These are phyloP conservation scores for Festucalex cinctus DNA, from an alignment of 2,113 vertebrate genomes.

Conservation along the genomic window DNA sequence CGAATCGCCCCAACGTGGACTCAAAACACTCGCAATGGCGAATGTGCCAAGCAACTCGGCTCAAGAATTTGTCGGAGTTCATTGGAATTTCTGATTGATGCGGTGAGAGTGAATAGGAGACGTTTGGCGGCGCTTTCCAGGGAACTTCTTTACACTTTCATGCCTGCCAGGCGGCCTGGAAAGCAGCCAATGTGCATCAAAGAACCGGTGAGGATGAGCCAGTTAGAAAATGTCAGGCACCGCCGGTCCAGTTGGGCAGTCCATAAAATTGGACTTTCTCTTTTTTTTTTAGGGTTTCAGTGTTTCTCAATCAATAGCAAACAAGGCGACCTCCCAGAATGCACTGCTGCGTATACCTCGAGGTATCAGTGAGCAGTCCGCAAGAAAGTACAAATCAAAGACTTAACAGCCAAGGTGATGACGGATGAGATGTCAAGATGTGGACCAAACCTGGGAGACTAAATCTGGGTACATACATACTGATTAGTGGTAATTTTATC, in stretches of 20 bases:
- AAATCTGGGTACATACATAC: too few relatives aligned
- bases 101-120: slow-evolving; percentile 57
- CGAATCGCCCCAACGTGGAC: slow-evolving; percentile 26
- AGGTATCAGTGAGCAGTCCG: neutral
- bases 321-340: slow-evolving; percentile 34
- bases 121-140: slow-evolving; percentile 54
- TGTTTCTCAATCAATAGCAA: slow-evolving; percentile 42
- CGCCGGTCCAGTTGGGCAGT: slow-evolving; percentile 13
- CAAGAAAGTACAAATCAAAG: too few relatives aligned
- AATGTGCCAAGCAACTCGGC: slow-evolving; percentile 15
- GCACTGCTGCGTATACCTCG: slow-evolving; percentile 23
- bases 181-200: slow-evolving; percentile 37
- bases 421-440: too few relatives aligned
- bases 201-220: slow-evolving; percentile 33
- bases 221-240: slow-evolving; percentile 20
- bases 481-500: too few relatives aligned
- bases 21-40: slow-evolving; percentile 4
- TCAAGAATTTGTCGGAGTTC: slow-evolving; percentile 33
- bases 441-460: too few relatives aligned
- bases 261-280: slow-evolving; percentile 18
- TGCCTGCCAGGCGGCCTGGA: slow-evolving; percentile 57
- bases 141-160: slow-evolving; percentile 62
- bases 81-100: slow-evolving; percentile 42
- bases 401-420: too few relatives aligned
- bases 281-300: slow-evolving; percentile 57